Conservation (phyloP, 2,797 vertebrate genomes). For the Numenius phaeopus region DNA sequence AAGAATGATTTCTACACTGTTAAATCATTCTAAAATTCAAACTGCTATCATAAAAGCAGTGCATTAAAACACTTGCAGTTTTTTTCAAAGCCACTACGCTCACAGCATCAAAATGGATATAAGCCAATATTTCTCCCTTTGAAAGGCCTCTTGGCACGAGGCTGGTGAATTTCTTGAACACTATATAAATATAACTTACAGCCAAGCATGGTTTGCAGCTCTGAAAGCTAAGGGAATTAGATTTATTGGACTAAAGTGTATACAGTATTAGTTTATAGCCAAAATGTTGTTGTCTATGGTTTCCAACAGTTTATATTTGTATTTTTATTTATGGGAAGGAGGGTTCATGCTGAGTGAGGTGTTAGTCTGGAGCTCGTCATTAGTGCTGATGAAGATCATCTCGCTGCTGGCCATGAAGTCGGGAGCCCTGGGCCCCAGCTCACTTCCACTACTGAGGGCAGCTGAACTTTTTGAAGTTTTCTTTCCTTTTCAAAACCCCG, state of each 20-base stretch:
- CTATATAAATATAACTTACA: not conserved
- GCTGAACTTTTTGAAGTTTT: not conserved
- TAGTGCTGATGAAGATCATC: not conserved
- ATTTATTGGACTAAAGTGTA: not conserved
- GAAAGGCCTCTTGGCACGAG: not conserved
- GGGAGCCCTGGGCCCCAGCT: not conserved
- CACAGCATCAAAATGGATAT: not conserved
- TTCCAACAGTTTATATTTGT: not conserved
- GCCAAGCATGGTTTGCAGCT: not conserved
- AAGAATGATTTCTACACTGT: not conserved
- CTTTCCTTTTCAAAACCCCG: not conserved
- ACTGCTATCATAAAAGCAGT: not conserved
- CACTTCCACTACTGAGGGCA: not conserved
- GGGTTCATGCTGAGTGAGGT: not conserved
- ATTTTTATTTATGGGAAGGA: not conserved
- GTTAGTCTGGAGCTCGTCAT: not conserved
- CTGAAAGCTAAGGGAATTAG: constrained; percentile 24
- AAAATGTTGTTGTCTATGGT: not conserved
- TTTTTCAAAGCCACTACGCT: not conserved
- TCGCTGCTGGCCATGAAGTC: not conserved
- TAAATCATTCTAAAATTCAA: not conserved
- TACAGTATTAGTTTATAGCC: not conserved
- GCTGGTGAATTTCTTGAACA: constrained; percentile 33
- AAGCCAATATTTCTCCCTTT: constrained; percentile 3
- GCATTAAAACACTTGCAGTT: not conserved